These are phyloP conservation scores for Tetramorium alpestre DNA, from an alignment of 1,140 invertebrate species.

Conservation along the genomic window DNA sequence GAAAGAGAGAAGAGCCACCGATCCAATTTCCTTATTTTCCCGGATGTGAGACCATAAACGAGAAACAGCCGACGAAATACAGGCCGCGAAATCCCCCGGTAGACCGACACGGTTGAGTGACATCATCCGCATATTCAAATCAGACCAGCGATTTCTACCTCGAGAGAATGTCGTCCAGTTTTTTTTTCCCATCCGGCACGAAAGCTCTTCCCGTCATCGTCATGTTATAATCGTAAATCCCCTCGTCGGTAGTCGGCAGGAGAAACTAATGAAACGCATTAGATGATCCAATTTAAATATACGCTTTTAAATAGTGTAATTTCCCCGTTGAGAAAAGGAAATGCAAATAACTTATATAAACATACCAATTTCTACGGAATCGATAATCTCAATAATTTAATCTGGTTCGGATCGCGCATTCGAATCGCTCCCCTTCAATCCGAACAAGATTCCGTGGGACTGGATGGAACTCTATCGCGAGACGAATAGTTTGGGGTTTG, in stretches of 20 bases:
- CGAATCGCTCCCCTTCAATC: constrained; percentile 19
- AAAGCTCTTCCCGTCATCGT: neutral
- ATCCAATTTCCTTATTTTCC: constrained; percentile 49
- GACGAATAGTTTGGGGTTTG: constrained; percentile 13
- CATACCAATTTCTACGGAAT: neutral
- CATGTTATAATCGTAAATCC: neutral
- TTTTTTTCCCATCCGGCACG: neutral
- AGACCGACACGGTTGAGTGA: constrained; percentile 11
- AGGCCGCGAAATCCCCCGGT: constrained; percentile 19
- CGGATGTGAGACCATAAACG: constrained; percentile 39
- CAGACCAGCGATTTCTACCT: neutral
- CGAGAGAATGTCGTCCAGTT: constrained; percentile 2
- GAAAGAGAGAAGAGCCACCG: neutral
- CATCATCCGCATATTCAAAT: constrained; percentile 40
- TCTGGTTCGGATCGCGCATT: neutral
- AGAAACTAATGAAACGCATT: neutral
- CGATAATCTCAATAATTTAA: constrained; percentile 32
- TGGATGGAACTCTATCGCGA: neutral
- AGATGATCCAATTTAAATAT: neutral
- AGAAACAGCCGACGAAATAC: constrained; percentile 8
- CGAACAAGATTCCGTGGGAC: neutral
- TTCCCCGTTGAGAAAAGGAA: neutral
- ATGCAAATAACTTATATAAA: neutral
- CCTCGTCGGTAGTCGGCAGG: neutral
- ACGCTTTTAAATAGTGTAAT: neutral